Evolutionary conservation across 2,888 invertebrate genomes (phyloP).

Genomic region (Psylliodes chrysocephalus): DNA sequence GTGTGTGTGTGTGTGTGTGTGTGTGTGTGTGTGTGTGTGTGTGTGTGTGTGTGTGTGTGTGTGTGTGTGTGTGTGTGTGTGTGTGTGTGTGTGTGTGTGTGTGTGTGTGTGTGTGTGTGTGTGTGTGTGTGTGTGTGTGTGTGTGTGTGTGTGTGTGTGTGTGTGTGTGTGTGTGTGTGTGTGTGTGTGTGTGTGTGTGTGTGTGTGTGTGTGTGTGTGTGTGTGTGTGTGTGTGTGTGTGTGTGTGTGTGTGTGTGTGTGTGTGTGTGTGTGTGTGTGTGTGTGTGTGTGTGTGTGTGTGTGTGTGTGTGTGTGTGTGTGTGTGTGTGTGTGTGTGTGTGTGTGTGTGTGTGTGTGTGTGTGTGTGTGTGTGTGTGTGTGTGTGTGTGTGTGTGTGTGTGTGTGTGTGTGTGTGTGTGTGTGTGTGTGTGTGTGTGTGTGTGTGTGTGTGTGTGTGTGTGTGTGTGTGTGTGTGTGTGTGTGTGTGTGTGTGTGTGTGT

Average conservation of each 20-base stretch:
- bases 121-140: slow-evolving; percentile 31
- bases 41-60: no score
- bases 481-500: slow-evolving; percentile 14
- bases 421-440: slow-evolving; percentile 13
- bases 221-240: slow-evolving; percentile 27
- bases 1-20: no score
- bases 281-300: slow-evolving; percentile 27
- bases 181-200: slow-evolving; percentile 26
- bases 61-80: slow-evolving; percentile 12
- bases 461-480: slow-evolving; percentile 12
- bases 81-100: slow-evolving; percentile 1
- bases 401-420: slow-evolving; percentile 12
- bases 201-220: slow-evolving; percentile 26
- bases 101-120: slow-evolving; percentile 13
- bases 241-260: slow-evolving; percentile 27
- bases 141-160: slow-evolving; percentile 25
- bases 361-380: slow-evolving; percentile 6
- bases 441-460: slow-evolving; percentile 15
- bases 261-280: slow-evolving; percentile 28
- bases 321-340: slow-evolving; percentile 22
- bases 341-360: slow-evolving; percentile 4
- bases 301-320: slow-evolving; percentile 26
- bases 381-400: slow-evolving; percentile 17
- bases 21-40: no score
- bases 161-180: slow-evolving; percentile 26